Evolutionary conservation across 2,888 invertebrate genomes (phyloP).

Genomic region (Aphidoletes aphidimyza): DNA sequence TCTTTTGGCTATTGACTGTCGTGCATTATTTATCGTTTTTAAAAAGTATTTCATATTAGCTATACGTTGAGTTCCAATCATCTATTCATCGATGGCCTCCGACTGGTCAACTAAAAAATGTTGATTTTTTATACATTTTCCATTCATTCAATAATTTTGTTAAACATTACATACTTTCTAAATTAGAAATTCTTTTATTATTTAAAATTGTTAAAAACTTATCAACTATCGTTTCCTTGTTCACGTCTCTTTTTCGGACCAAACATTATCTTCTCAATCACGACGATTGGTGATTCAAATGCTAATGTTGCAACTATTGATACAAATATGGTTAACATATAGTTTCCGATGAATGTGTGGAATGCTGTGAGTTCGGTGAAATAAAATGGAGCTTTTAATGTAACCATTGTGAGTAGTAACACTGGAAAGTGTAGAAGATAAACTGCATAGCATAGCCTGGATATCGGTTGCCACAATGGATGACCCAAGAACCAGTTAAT

Average conservation of each 20-base stretch:
- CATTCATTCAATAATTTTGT: no score
- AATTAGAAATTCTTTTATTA: no score
- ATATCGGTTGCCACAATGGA: conserved; percentile 62
- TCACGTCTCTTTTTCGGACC: background rate
- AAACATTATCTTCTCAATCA: conserved; percentile 56
- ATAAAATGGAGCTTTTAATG: conserved; percentile 58
- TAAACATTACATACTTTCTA: no score
- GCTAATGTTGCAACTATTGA: conserved; percentile 66
- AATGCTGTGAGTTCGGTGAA: conserved; percentile 61
- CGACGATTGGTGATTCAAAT: conserved; percentile 68
- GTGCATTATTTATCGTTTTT: no score
- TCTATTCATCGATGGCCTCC: no score
- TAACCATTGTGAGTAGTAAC: conserved; percentile 58
- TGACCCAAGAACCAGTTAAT: conserved; percentile 62
- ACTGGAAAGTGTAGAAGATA: conserved; percentile 62
- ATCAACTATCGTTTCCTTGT: no score
- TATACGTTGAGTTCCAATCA: no score
- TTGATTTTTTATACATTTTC: no score
- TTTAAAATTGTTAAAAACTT: no score
- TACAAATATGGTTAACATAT: conserved; percentile 56
- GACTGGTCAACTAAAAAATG: no score
- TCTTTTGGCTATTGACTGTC: no score
- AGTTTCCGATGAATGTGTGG: background rate
- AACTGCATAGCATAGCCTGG: conserved; percentile 61
- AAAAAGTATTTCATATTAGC: no score